Percentiles rank a stretch among this genome's conserved stretches.
These are phyloP conservation scores for Semnopithecus entellus DNA, from an alignment of 2,113 vertebrate species.

Conservation along the genomic window DNA sequence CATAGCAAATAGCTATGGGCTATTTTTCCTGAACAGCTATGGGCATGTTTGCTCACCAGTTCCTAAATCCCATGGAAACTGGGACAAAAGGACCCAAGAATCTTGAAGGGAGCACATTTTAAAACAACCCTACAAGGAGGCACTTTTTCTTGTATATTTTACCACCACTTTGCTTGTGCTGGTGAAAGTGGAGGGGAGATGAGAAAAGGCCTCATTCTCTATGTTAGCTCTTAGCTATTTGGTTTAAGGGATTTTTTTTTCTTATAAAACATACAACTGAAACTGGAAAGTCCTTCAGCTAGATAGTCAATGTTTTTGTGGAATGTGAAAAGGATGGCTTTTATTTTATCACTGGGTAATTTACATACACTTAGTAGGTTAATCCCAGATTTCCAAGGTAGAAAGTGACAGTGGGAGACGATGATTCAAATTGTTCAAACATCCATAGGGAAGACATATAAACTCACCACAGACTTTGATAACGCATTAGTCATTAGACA, in stretches of 20 bases:
- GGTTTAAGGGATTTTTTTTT: neutral
- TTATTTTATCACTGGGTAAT: neutral
- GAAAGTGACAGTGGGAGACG: neutral
- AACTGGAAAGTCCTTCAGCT: neutral
- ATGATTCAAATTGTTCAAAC: slow-evolving; percentile 3
- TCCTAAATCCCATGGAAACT: neutral
- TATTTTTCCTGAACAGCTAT: no score
- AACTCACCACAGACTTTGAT: neutral
- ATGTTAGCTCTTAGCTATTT: neutral
- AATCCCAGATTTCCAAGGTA: neutral
- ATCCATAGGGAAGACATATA: neutral
- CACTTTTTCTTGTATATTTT: neutral
- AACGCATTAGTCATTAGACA: neutral
- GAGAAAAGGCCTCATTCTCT: neutral
- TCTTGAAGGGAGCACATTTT: neutral
- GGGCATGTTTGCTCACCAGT: neutral
- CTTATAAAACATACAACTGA: neutral
- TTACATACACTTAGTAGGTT: neutral
- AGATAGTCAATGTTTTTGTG: neutral
- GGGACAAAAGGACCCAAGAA: neutral
- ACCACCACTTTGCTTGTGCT: neutral
- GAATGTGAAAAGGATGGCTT: neutral
- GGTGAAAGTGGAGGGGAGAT: neutral
- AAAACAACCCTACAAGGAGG: neutral
- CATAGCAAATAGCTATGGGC: neutral